Conservation (phyloP, 2,888 invertebrate genomes). For the Odontocolon sp. region DNA sequence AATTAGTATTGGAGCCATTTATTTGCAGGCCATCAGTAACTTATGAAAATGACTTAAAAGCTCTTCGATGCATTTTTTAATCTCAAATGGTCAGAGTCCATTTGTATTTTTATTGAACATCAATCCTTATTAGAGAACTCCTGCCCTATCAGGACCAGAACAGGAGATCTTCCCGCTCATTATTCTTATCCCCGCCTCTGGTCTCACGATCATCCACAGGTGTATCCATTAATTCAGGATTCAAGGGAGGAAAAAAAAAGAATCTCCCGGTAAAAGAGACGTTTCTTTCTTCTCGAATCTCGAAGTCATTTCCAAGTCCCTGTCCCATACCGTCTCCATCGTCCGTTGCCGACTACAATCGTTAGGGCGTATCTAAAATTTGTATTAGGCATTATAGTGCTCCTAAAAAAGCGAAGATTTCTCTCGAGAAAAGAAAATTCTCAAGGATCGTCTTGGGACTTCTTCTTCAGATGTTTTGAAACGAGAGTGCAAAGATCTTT, state of each 20-base stretch:
- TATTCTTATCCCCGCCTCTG: conserved; percentile 25
- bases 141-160: conserved; percentile 19
- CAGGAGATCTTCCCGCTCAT: conserved; percentile 5
- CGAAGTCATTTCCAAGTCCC: conserved; percentile 41
- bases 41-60: too few species aligned
- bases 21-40: too few species aligned
- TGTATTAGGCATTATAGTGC: conserved; percentile 59
- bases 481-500: neutral
- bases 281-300: conserved; percentile 46
- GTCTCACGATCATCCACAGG: conserved; percentile 44
- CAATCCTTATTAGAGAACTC: too few species aligned
- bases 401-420: conserved; percentile 36
- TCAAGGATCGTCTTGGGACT: neutral
- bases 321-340: neutral
- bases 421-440: too few species aligned
- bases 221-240: conserved; percentile 12
- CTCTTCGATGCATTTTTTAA: too few species aligned
- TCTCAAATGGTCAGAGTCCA: too few species aligned
- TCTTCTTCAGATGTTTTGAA: conserved; percentile 26
- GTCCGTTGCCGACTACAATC: conserved; percentile 33
- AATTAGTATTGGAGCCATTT: too few species aligned
- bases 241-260: conserved; percentile 19
- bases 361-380: conserved; percentile 58
- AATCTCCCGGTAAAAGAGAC: conserved; percentile 33
- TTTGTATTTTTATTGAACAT: too few species aligned